Evolutionary conservation across 2,888 invertebrate species (phyloP), one percentile per base, ranked within the genome.

Genomic region (Therioaphis trifolii): DNA sequence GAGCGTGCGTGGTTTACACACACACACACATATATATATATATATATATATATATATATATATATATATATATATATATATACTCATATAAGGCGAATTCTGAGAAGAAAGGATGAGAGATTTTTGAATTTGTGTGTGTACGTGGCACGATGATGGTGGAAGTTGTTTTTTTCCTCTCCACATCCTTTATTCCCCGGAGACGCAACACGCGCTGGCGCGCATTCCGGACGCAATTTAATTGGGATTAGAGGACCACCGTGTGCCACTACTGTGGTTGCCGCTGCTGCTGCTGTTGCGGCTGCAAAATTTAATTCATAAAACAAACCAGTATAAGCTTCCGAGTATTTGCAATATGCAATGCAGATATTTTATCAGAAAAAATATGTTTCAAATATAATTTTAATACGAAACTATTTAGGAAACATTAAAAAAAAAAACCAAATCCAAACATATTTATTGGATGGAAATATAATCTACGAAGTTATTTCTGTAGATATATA

Each of bases 171-270:
- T 80, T 43, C 21, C 21, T 46, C 71, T 35, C 35, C 27, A n/a
- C 55, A 15, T 69, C 18, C 12, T 71, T 18, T 18, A 21, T 71
- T 72, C 80, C 80, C 29, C 18, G 18, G 63, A 71, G 12, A 72
- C 43, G n/a, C 12, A 35, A 43, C 49, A 71, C 49, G 63, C 63
- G 49, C 77, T 29, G 15, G 40, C 58, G 49, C 76, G 66, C 72
- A 49, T 71, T 80, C 72, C 61, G 72, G 72, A 72, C 72, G 80
- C 80, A 80, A 80, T 80, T 80, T 80, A 80, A 80, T 80, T 63
- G 80, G 71, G 80, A 80, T 80, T 80, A 72, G 80, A 80, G 71
- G 61, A 72, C 24, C 61, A 29, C 80, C 66, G 35, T 5, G 52
- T 58, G 40, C 43, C 49, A 55, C 40, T 29, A 3, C 40, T 11